Base-by-base conservation (phyloP, 2,113 vertebrate species). In the Delphinus delphis region DNA sequence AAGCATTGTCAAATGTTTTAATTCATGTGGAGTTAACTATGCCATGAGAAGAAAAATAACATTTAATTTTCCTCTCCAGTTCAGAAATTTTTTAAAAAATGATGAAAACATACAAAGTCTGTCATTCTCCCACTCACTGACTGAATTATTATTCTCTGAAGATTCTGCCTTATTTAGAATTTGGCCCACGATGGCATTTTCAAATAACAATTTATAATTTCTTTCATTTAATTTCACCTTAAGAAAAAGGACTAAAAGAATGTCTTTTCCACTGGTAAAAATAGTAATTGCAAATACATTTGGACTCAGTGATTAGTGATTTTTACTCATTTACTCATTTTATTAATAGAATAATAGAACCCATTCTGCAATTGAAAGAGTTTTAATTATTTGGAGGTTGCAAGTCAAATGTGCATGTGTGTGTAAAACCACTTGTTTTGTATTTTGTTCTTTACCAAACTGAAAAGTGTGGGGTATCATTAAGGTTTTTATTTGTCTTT, bases 151-250 rank as follows among this genome's bases (percentile, higher is more conserved):
- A 60, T 33, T 83, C 90, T 90, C 33, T 41, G 55, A 86, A 70
- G 6, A 2, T 63, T n/a, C 9, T 76, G 21, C 20, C 15, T 93
- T 33, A 88, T 36, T 92, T 79, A 82, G 65, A 67, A 71, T 92
- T 84, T 91, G 58, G 9, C 23, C 53, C 63, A 12, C 68, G 9
- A 63, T 89, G 26, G 26, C 44, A 50, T 9, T 88, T 44, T 62
- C 6, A 73, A 91, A 81, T 7, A 81, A 68, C 62, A 82, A 84
- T 83, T 90, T 38, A 2, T 84, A 62, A 58, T 85, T 97, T 94
- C 17, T 74, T 76, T 87, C 20, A 81, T 71, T 81, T 91, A 91
- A 68, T 89, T 96, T 80, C 15, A 7, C 26, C 2, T 20, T n/a
- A 21, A 70, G 26, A 38, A 85, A 93, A 86, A 77, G 3, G 11